Base-by-base conservation (phyloP, 2,888 invertebrate species). In the Heterodera filipjevi region DNA sequence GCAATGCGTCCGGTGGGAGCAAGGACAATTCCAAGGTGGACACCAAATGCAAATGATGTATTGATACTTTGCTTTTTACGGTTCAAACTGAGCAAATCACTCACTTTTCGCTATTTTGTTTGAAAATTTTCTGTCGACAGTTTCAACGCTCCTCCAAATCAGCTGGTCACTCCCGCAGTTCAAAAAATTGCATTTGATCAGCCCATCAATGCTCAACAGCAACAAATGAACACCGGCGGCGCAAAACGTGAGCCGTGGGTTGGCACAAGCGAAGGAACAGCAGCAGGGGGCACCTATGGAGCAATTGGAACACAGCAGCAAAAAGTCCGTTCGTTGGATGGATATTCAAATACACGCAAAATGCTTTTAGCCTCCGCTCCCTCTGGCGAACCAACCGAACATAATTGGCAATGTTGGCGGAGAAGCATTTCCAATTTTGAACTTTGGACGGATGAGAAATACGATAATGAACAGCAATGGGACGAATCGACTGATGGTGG, bases 181-280 rank as follows among this genome's bases (percentile, higher is more conserved):
- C 32, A 19, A 33, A 75, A 75, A 39, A 19, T 64, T 33, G 75
- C 75, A 22, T 75, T 75, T 64, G 75, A 75, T n/a, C 75, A 64
- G 33, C 35, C 64, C 0, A 39, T 27, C 59, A 27, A 5, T 27
- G 59, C 27, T 8, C 59, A 59, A n/a, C 59, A 59, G 5, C 59
- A 59, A 12, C 59, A 59, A 59, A 59, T 59, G 27, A 22, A n/a
- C 27, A n/a, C 27, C 19, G 22, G 10, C n/a, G n/a, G n/a, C n/a
- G n/a, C n/a, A 59, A 59, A 27, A 59, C 5, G 22, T n/a, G 27
- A 59, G 27, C n/a, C 59, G 12, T 27, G 59, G 59, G 10, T 27
- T 59, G 59, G 59, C n/a, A 22, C 27, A 59, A n/a, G 2, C 59
- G 59, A n/a, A n/a, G 22, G 59, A 59, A 59, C 27, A 6, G 8